Evolutionary conservation across 1,140 invertebrate species (phyloP).

Genomic region (Drosophila mayri): DNA sequence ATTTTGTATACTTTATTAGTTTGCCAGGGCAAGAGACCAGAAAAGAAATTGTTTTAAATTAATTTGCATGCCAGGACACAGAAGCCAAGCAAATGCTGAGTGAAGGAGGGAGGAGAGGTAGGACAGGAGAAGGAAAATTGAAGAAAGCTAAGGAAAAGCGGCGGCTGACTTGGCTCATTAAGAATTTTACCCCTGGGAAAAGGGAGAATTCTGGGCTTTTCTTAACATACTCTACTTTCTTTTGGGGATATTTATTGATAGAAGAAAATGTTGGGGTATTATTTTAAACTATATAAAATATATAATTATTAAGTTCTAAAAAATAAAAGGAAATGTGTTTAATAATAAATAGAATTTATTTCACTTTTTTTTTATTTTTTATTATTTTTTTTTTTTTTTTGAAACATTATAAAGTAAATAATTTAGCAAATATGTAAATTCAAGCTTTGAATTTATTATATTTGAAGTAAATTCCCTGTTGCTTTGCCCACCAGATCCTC

Average conservation of each 20-base stretch:
- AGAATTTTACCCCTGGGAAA: conserved; percentile 49
- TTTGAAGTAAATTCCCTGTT: background rate
- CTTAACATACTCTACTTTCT: background rate
- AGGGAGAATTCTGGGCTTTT: conserved; percentile 5
- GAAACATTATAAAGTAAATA: too few species aligned
- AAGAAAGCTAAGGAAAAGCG: conserved; percentile 16
- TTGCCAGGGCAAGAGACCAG: conserved; percentile 49
- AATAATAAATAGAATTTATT: too few species aligned
- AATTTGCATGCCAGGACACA: conserved; percentile 65
- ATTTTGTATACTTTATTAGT: conserved; percentile 65
- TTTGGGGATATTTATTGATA: background rate
- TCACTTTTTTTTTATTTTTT: too few species aligned
- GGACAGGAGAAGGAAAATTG: conserved; percentile 1
- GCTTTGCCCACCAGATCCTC: too few species aligned
- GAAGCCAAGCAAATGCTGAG: conserved; percentile 33
- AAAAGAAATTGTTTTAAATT: conserved; percentile 78
- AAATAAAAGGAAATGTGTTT: background rate
- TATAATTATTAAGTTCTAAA: background rate
- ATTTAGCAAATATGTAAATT: background rate
- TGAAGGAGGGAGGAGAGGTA: too few species aligned
- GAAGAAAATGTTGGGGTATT: background rate
- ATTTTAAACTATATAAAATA: background rate
- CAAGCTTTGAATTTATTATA: background rate
- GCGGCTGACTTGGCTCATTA: conserved; percentile 47
- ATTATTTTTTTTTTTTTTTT: too few species aligned